Evolutionary conservation across 2,888 invertebrate species (phyloP).

Genomic region (Leptopilina drosophilae): DNA sequence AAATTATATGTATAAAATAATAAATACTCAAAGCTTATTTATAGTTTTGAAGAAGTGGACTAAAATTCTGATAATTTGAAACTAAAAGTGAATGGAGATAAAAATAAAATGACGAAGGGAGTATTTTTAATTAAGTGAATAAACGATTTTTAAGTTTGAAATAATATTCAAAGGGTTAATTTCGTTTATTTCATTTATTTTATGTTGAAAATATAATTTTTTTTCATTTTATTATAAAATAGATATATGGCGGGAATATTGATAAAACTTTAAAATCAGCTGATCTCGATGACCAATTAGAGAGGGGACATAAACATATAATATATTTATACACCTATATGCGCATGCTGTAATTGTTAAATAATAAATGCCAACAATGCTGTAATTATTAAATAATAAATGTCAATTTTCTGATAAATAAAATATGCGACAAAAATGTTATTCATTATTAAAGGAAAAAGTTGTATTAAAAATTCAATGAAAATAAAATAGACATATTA

Average conservation of each 20-base stretch:
- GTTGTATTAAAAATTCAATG: too few relatives aligned
- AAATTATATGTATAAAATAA: too few relatives aligned
- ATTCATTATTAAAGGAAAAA: too few relatives aligned
- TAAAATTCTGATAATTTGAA: background rate
- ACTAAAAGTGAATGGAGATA: background rate
- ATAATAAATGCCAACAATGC: too few relatives aligned
- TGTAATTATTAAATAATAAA: too few relatives aligned
- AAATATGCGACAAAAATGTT: too few relatives aligned
- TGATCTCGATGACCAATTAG: conserved; percentile 47
- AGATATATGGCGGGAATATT: background rate
- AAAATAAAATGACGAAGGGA: background rate
- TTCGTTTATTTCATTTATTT: background rate
- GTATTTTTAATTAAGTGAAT: background rate
- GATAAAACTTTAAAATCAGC: conserved; percentile 15
- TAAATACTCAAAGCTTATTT: too few relatives aligned
- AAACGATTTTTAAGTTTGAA: background rate
- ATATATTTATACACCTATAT: too few relatives aligned
- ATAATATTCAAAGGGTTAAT: background rate
- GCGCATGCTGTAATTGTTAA: too few relatives aligned
- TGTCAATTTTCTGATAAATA: too few relatives aligned
- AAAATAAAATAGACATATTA: too few relatives aligned
- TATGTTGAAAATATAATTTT: background rate
- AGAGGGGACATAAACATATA: background rate
- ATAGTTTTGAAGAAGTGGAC: too few relatives aligned
- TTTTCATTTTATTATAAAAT: background rate